These are phyloP conservation scores for Apis laboriosa DNA, from an alignment of 1,140 invertebrate genomes.

Conservation along the genomic window DNA sequence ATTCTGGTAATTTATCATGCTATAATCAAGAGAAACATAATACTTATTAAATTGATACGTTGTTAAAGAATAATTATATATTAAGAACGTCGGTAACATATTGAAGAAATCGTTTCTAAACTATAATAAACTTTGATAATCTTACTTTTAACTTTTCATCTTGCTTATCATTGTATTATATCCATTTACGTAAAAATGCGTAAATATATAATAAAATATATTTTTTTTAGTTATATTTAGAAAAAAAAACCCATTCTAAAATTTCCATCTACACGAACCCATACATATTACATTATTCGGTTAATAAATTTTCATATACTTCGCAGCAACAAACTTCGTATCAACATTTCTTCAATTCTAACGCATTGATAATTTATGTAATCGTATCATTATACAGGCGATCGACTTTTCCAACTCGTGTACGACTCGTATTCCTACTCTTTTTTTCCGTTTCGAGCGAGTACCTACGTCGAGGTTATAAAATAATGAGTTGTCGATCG, in stretches of 20 bases:
- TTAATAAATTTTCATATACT: neutral
- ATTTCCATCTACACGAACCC: neutral
- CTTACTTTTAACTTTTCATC: too few relatives aligned
- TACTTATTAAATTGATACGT: neutral
- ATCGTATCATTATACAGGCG: constrained; percentile 18
- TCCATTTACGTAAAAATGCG: too few relatives aligned
- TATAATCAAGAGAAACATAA: neutral
- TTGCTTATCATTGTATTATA: too few relatives aligned
- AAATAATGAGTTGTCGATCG: constrained; percentile 64
- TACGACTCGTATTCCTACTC: neutral
- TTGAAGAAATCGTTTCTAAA: too few relatives aligned
- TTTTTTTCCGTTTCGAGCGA: constrained; percentile 27
- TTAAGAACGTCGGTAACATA: too few relatives aligned
- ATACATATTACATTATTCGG: neutral
- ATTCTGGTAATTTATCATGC: neutral
- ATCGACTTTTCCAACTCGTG: constrained; percentile 17
- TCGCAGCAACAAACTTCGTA: neutral
- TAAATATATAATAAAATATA: too few relatives aligned
- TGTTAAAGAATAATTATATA: neutral
- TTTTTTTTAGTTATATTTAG: neutral
- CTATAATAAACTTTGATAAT: too few relatives aligned
- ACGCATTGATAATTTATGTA: constrained; percentile 29
- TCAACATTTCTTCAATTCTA: neutral
- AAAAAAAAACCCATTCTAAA: neutral
- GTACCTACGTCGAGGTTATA: constrained; percentile 13